A percentile compares a stretch with the other conserved stretches of the same genome.
These are phyloP conservation scores for Teleiodes luculella DNA, from an alignment of 2,888 invertebrate species.

Conservation along the genomic window DNA sequence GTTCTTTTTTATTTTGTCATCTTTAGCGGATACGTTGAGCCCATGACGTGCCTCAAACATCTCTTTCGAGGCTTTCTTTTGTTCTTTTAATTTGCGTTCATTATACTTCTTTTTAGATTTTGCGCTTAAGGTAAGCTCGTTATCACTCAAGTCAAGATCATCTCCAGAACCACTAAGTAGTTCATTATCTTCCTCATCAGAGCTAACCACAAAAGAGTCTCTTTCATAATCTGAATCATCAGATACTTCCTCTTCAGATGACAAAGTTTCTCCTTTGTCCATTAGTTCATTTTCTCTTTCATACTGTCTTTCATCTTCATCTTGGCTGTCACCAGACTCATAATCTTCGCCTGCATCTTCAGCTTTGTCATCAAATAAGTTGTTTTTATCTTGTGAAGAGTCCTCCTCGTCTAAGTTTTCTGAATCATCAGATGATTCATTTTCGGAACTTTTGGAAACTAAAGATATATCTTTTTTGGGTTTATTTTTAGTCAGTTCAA, in stretches of 20 bases:
- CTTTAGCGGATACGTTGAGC: constrained; percentile 37
- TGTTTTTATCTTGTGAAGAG: constrained; percentile 31
- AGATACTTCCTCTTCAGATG: constrained; percentile 64
- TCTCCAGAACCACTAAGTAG: constrained; percentile 65
- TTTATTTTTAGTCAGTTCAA: constrained; percentile 4
- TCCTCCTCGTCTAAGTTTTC: constrained; percentile 26
- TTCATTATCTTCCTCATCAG: constrained; percentile 65
- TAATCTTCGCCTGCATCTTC: constrained; percentile 63
- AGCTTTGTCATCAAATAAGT: constrained; percentile 55
- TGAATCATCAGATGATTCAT: constrained; percentile 23
- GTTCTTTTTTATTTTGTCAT: constrained; percentile 32
- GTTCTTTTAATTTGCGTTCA: constrained; percentile 60
- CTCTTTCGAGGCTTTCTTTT: constrained; percentile 66
- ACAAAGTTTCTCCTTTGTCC: constrained; percentile 72
- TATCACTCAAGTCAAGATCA: constrained; percentile 63
- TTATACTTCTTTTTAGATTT: constrained; percentile 68
- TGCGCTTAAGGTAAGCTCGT: constrained; percentile 61
- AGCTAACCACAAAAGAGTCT: constrained; percentile 77
- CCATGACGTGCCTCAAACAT: constrained; percentile 67
- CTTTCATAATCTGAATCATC: constrained; percentile 69
- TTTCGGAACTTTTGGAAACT: constrained; percentile 28
- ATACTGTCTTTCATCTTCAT: constrained; percentile 68
- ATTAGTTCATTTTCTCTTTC: constrained; percentile 70
- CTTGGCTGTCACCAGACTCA: constrained; percentile 70
- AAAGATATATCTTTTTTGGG: constrained; percentile 23